Evolutionary conservation across 2,113 vertebrate species (phyloP).

Genomic region (Syrmaticus mikado): DNA sequence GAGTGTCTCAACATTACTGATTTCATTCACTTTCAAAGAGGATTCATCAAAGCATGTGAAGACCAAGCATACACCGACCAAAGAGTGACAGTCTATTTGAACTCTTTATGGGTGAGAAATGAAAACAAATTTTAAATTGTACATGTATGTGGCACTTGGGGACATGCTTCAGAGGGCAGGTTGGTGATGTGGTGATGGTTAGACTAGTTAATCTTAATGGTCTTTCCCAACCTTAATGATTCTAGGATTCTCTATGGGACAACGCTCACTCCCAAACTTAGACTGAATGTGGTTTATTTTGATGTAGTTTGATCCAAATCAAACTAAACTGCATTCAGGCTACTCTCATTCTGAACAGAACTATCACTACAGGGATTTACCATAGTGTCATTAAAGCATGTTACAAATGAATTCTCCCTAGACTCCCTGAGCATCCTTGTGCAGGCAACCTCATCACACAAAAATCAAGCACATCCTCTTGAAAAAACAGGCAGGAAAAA

Average conservation of each 20-base stretch:
- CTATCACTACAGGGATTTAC: background rate
- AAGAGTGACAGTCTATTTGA: background rate
- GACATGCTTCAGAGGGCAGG: too few species aligned
- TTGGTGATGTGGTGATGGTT: too few species aligned
- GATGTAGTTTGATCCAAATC: background rate
- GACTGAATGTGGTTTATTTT: background rate
- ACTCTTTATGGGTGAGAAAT: background rate
- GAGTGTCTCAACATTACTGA: background rate
- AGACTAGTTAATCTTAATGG: too few species aligned
- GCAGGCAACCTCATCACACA: background rate
- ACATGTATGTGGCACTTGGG: too few species aligned
- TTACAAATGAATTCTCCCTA: background rate
- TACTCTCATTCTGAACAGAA: background rate
- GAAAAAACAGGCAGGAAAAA: background rate
- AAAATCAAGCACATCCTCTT: background rate
- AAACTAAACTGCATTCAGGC: background rate
- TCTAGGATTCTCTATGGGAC: too few species aligned
- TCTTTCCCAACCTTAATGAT: too few species aligned
- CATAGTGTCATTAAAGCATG: accelerated
- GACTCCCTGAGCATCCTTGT: background rate
- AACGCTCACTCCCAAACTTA: background rate
- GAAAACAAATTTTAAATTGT: background rate
- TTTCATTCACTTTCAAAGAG: background rate
- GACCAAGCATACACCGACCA: background rate
- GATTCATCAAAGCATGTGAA: background rate